Percentiles rank a stretch among this genome's conserved stretches.
phyloP scores from a whole-genome alignment of 2,888 invertebrate species.

The Pheosia gnoma region DNA sequence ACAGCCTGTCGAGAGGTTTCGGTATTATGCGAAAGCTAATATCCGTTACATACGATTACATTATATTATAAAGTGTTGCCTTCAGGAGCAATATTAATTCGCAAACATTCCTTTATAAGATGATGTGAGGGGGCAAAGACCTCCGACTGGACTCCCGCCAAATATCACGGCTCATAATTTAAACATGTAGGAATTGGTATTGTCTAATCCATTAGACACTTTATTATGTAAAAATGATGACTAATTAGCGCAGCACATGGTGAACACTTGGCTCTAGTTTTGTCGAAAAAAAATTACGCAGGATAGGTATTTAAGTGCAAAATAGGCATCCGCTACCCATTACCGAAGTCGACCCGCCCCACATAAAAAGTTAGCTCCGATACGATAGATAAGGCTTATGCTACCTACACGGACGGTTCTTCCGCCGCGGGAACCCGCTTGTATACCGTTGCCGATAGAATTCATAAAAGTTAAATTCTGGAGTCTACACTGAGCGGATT shows the following conservation, averaged over 20 bases:
- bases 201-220: slow-evolving; percentile 20
- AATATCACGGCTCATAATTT: neutral
- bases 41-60: too few species aligned
- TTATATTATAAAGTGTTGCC: neutral
- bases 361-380: neutral
- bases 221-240: slow-evolving; percentile 23
- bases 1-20: too few species aligned
- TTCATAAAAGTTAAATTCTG: too few species aligned
- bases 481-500: too few species aligned
- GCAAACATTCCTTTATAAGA: neutral
- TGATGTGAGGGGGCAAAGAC: slow-evolving; percentile 13
- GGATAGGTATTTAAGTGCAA: too few species aligned
- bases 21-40: too few species aligned
- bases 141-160: slow-evolving; percentile 20
- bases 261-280: neutral
- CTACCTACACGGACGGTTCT: too few species aligned
- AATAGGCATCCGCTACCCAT: too few species aligned
- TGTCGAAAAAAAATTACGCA: neutral
- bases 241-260: slow-evolving; percentile 12
- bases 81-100: neutral
- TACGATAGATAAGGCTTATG: too few species aligned
- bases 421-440: too few species aligned
- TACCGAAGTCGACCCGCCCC: neutral
- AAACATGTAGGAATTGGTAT: slow-evolving; percentile 10
- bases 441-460: too few species aligned